Evolutionary conservation across 2,113 vertebrate species (phyloP).

Genomic region (Columba janthina): DNA sequence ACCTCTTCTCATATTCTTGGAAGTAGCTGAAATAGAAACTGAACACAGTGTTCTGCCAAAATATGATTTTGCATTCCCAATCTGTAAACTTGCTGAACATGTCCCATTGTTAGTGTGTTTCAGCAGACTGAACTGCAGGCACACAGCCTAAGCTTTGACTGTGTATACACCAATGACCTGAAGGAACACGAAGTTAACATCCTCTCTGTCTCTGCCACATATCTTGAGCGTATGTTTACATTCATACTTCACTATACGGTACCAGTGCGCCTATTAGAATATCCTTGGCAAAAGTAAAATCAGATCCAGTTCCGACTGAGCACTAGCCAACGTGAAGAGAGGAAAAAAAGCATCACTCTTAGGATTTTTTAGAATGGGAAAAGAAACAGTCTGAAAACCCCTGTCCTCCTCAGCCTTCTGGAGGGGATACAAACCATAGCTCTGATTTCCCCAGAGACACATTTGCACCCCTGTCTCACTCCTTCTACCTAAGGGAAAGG

Average conservation of each 20-base stretch:
- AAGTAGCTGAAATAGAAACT: constrained; percentile 16
- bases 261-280: neutral
- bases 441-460: neutral
- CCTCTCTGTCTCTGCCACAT: neutral
- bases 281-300: neutral
- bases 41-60: constrained; percentile 60
- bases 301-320: neutral
- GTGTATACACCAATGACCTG: neutral
- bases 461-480: neutral
- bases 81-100: neutral
- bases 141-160: neutral
- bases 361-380: neutral
- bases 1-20: neutral
- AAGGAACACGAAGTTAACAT: neutral
- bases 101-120: neutral
- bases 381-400: neutral
- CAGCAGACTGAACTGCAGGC: neutral
- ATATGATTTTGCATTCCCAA: neutral
- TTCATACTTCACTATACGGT: neutral
- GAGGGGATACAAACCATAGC: neutral
- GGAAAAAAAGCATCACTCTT: neutral
- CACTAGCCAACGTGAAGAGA: neutral
- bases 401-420: neutral
- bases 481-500: neutral
- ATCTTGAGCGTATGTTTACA: neutral